A percentile compares a stretch with the other conserved stretches of the same genome.
Evolutionary conservation across 2,797 vertebrate genomes (phyloP).

Genomic region (Tympanoctomys barrerae): DNA sequence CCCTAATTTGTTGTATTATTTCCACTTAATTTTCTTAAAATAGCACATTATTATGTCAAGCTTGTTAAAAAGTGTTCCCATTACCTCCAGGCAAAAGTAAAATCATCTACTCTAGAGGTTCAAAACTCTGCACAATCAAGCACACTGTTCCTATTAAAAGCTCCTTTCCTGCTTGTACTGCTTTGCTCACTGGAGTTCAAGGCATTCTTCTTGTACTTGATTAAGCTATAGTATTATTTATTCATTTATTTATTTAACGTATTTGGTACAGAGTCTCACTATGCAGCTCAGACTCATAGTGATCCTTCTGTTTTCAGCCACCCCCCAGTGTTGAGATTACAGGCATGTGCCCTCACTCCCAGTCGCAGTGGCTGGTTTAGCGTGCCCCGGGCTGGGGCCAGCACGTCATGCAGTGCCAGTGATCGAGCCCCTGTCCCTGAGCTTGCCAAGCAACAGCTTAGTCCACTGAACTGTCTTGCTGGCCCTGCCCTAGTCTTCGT

Average conservation of each 20-base stretch:
- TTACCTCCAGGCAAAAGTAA: constrained; percentile 46
- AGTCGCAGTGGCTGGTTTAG: too few relatives aligned
- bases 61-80: constrained; percentile 44
- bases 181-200: neutral
- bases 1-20: constrained; percentile 56
- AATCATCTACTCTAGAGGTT: constrained; percentile 32
- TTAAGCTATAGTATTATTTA: constrained; percentile 19
- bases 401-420: too few relatives aligned
- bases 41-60: constrained; percentile 57
- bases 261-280: too few relatives aligned
- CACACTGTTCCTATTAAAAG: neutral
- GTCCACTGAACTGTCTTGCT: too few relatives aligned
- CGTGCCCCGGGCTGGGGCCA: too few relatives aligned
- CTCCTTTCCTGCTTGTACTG: neutral
- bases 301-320: too few relatives aligned
- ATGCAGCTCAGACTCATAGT: too few relatives aligned
- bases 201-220: constrained; percentile 29
- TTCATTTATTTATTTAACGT: too few relatives aligned
- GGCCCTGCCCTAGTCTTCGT: neutral
- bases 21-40: constrained; percentile 58
- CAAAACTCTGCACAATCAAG: constrained; percentile 19
- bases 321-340: too few relatives aligned
- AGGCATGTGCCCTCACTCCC: too few relatives aligned
- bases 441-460: too few relatives aligned
- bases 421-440: too few relatives aligned